Evolutionary conservation across 2,113 vertebrate genomes (phyloP), one percentile per base, ranked within the genome.

Genomic region (Aegotheles bennettii): DNA sequence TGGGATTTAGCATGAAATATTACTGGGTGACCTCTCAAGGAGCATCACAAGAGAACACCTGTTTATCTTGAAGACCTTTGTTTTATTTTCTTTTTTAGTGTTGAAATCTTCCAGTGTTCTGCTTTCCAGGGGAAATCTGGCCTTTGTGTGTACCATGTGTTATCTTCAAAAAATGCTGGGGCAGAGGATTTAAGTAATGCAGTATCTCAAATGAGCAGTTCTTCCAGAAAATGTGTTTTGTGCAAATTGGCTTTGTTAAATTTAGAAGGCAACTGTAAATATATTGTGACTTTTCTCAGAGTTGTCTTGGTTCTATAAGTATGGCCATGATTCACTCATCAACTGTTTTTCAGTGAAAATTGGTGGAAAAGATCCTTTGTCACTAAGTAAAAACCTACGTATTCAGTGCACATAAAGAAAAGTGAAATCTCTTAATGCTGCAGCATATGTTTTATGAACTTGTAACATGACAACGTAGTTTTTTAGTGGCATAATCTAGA

Each of bases 31-130:
- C 90, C 87, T 96, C 94, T 96, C 87, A 92, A 94, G 45, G 60
- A 86, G 26, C 65, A 94, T 93, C 54, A 9, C 68, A 87, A 91
- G 59, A 78, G 81, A 95, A 68, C 68, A 74, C 83, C 76, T 51
- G 50, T 95, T 95, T 91, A 61, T 94, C 78, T 94, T 89, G 76
- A 87, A 92, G 73, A 81, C 50, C 64, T 95, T 74, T 79, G 36
- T 80, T 96, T 94, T 59, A 13, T 79, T 81, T 43, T 79, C 89
- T 82, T 61, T 59, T 69, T 70, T 53, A 36, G 12, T 68, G 43
- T 85, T 95, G 43, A 95, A 95, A 93, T 91, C 88, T 43, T 67
- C 47, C 28, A 57, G 24, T 75, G n/a, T 88, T 96, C 56, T 80
- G 24, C n/a, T 94, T 96, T 96, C 83, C 4, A 21, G 68, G 43